Evolutionary conservation across 2,113 vertebrate genomes (phyloP).

Genomic region (Cariama cristata): DNA sequence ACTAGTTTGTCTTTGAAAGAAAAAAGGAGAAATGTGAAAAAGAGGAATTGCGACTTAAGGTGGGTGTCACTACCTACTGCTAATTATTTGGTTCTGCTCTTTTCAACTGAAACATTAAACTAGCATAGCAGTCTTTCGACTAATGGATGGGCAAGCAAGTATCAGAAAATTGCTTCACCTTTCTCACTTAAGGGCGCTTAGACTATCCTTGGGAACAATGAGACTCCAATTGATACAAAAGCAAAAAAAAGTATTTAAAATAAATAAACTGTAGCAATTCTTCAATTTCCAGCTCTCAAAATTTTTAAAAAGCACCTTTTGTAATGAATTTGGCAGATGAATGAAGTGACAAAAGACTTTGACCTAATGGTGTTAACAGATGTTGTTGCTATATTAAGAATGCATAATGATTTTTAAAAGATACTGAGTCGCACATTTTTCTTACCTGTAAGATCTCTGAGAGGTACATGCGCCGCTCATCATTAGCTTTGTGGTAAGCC

Average conservation of each 20-base stretch:
- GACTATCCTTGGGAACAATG: background rate
- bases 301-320: background rate
- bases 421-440: background rate
- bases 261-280: background rate
- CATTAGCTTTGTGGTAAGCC: constrained; percentile 86
- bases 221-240: background rate
- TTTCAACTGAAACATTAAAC: background rate
- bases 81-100: background rate
- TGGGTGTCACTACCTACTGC: background rate
- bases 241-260: background rate
- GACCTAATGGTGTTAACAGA: background rate
- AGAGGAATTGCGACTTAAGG: background rate
- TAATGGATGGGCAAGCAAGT: background rate
- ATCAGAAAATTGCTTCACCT: background rate
- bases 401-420: background rate
- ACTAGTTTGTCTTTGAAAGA: background rate
- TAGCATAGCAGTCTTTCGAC: background rate
- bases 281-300: background rate
- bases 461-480: constrained; percentile 78
- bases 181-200: background rate
- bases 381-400: background rate
- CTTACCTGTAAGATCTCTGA: constrained; percentile 86
- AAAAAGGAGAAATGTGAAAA: background rate
- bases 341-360: background rate
- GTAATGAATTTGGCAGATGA: background rate